These are phyloP conservation scores for Procavia capensis DNA, from an alignment of 2,113 vertebrate genomes.

Conservation along the genomic window DNA sequence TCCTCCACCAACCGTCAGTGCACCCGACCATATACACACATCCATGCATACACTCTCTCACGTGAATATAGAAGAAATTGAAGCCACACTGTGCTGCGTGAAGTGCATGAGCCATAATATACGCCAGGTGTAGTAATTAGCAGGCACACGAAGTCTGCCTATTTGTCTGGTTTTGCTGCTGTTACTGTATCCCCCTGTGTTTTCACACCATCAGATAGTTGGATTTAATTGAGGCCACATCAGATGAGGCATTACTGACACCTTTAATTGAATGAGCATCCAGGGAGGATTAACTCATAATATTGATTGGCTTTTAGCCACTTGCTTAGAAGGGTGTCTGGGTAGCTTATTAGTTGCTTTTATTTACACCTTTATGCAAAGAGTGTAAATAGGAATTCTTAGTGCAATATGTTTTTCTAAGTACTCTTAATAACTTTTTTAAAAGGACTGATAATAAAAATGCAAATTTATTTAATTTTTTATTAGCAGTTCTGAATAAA, in stretches of 20 bases:
- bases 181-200: conserved; percentile 91
- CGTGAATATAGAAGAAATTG: conserved; percentile 73
- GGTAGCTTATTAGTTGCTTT: conserved; percentile 93
- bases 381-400: conserved; percentile 90
- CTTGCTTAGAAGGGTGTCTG: conserved; percentile 93
- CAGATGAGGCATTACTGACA: conserved; percentile 95
- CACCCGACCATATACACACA: not conserved
- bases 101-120: conserved; percentile 90
- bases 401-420: conserved; percentile 92
- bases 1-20: conserved; percentile 14
- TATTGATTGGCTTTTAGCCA: conserved; percentile 96
- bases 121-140: conserved; percentile 94
- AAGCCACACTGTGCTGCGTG: conserved; percentile 85
- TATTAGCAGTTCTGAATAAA: conserved; percentile 88
- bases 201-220: conserved; percentile 92
- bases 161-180: conserved; percentile 90
- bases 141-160: conserved; percentile 89
- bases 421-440: conserved; percentile 93
- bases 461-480: conserved; percentile 91
- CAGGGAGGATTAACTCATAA: conserved; percentile 92
- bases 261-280: conserved; percentile 95
- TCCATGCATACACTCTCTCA: not conserved
- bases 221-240: conserved; percentile 95
- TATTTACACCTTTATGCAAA: conserved; percentile 94
- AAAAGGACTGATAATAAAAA: conserved; percentile 92